Percentiles rank a stretch among this genome's conserved stretches.
phyloP scores from a whole-genome alignment of 2,113 vertebrate genomes.

The Alethe castanea region DNA sequence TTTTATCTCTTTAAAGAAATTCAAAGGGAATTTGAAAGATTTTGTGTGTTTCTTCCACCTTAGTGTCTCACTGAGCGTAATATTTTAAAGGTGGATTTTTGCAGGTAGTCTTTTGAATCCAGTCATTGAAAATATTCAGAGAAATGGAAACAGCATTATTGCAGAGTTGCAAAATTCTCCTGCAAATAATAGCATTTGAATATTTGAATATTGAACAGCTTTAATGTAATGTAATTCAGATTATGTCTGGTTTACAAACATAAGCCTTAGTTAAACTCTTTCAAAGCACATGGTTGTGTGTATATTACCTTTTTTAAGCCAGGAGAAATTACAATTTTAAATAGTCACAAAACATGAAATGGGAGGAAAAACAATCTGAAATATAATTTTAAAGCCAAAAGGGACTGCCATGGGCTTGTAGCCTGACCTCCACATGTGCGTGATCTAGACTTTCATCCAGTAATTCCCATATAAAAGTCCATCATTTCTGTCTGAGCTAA shows the following conservation, averaged over 20 bases:
- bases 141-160: not conserved
- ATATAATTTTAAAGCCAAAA: not conserved
- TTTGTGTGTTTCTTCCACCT: not conserved
- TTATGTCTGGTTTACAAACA: constrained; percentile 33
- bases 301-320: not conserved
- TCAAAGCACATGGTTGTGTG: not conserved
- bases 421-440: rapidly evolving
- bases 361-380: not conserved
- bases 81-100: not conserved
- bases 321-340: not conserved
- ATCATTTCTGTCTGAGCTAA: not conserved
- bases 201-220: constrained; percentile 28
- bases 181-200: constrained; percentile 12
- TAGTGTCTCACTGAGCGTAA: not conserved
- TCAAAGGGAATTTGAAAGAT: not conserved
- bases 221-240: constrained; percentile 7
- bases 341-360: not conserved
- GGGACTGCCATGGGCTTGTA: not conserved
- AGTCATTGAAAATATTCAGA: not conserved
- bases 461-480: not conserved
- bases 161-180: not conserved
- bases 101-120: not conserved
- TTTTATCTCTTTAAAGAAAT: constrained; percentile 1
- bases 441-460: not conserved
- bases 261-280: not conserved